Percentiles rank a stretch among this genome's conserved stretches.
These are phyloP conservation scores for Papilio elwesi DNA, from an alignment of 2,888 invertebrate species.

Conservation along the genomic window DNA sequence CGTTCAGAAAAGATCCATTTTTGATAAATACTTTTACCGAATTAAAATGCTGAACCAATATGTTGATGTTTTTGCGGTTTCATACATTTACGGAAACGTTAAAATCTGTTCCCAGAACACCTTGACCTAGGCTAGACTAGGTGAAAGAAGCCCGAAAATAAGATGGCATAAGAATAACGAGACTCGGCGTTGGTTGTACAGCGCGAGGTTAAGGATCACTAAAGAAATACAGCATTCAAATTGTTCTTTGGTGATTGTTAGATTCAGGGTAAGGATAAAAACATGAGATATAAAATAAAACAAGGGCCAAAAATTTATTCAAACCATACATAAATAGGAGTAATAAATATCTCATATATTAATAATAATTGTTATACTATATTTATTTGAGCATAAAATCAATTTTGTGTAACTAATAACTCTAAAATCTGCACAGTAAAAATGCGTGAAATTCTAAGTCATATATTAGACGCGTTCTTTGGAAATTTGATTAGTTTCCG, in stretches of 20 bases:
- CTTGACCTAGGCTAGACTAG: no score
- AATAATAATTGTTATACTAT: constrained; percentile 17
- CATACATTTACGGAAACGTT: no score
- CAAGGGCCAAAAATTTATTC: not conserved
- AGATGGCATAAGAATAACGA: no score
- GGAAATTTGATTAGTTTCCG: constrained; percentile 1
- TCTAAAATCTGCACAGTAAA: constrained; percentile 20
- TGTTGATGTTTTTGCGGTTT: no score
- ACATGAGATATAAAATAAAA: not conserved
- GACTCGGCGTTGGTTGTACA: no score
- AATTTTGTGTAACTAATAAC: constrained; percentile 35
- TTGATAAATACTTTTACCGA: not conserved
- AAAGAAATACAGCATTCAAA: no score
- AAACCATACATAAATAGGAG: constrained; percentile 5
- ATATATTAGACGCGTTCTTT: constrained; percentile 26
- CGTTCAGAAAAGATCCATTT: not conserved
- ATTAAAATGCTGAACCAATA: no score
- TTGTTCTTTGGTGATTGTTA: no score
- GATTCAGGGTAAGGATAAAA: no score
- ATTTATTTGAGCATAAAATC: constrained; percentile 29
- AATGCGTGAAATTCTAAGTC: constrained; percentile 27
- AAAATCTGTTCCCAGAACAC: no score
- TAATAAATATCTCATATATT: constrained; percentile 12
- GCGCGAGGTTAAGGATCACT: no score
- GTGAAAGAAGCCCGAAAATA: no score